Evolutionary conservation across 2,888 invertebrate species (phyloP).

Genomic region (Aspidiotus rigidus): DNA sequence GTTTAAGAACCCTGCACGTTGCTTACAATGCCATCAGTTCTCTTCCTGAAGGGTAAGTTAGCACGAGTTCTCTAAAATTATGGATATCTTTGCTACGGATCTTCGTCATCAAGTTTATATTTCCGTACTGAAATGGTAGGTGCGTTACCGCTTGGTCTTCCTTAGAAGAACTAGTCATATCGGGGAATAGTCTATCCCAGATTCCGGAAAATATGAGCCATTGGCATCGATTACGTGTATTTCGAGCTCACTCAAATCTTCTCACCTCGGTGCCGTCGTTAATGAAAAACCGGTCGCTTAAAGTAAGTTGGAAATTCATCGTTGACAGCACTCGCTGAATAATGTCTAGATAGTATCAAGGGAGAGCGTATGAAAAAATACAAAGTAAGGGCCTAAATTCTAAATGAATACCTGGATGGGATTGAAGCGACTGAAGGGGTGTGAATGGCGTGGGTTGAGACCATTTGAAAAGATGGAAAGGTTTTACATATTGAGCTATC

Average conservation of each 20-base stretch:
- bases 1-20: slow-evolving; percentile 61
- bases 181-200: slow-evolving; percentile 67
- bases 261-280: slow-evolving; percentile 65
- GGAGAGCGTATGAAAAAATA: too few relatives aligned
- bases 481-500: too few relatives aligned
- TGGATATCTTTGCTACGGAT: background rate
- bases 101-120: background rate
- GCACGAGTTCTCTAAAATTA: background rate
- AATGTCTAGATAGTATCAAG: too few relatives aligned
- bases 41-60: slow-evolving; percentile 56
- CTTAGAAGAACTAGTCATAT: slow-evolving; percentile 70
- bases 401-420: too few relatives aligned
- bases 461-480: too few relatives aligned
- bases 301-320: background rate
- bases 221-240: slow-evolving; percentile 59
- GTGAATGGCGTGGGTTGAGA: too few relatives aligned
- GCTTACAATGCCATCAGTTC: slow-evolving; percentile 68
- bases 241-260: slow-evolving; percentile 74
- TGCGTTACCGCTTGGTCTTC: slow-evolving; percentile 67
- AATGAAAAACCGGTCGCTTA: slow-evolving; percentile 59
- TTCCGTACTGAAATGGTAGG: slow-evolving; percentile 41
- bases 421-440: too few relatives aligned
- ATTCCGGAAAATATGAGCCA: slow-evolving; percentile 67
- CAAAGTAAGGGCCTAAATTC: too few relatives aligned
- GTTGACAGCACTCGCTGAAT: too few relatives aligned